Percentiles rank a stretch among this genome's conserved stretches.
Conservation (phyloP, 1,140 invertebrate species). For the Scaptomyza graminum region DNA sequence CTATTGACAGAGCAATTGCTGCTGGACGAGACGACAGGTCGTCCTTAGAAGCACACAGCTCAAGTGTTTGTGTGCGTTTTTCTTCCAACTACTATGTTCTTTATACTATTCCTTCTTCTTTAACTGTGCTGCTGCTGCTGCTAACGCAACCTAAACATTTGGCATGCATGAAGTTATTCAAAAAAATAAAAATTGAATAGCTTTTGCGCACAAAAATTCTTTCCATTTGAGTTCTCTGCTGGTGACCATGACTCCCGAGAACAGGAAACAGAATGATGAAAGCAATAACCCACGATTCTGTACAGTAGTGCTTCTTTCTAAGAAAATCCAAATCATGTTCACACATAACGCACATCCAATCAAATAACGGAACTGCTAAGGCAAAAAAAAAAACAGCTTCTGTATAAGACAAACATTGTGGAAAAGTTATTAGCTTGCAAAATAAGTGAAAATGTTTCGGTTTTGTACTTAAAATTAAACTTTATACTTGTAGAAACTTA, state of each 20-base stretch:
- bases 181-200: conserved; percentile 80
- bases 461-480: no score
- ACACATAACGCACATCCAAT: conserved; percentile 19
- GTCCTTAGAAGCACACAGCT: conserved; percentile 27
- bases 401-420: no score
- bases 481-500: no score
- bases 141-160: conserved; percentile 53
- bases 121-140: conserved; percentile 14
- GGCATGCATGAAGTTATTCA: conserved; percentile 79
- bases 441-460: no score
- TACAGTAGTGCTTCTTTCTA: no score
- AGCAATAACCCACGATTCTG: neutral
- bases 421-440: no score
- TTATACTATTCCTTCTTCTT: conserved; percentile 5
- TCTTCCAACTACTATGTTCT: neutral
- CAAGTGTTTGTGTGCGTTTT: conserved; percentile 31
- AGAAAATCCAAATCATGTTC: conserved; percentile 2
- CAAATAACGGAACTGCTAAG: conserved; percentile 2
- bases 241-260: conserved; percentile 23
- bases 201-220: conserved; percentile 34
- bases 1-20: conserved; percentile 77
- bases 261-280: no score
- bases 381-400: neutral
- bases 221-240: conserved; percentile 47
- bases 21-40: conserved; percentile 56